Evolutionary conservation across 2,113 vertebrate genomes (phyloP).

Genomic region (Phodopus roborovskii): DNA sequence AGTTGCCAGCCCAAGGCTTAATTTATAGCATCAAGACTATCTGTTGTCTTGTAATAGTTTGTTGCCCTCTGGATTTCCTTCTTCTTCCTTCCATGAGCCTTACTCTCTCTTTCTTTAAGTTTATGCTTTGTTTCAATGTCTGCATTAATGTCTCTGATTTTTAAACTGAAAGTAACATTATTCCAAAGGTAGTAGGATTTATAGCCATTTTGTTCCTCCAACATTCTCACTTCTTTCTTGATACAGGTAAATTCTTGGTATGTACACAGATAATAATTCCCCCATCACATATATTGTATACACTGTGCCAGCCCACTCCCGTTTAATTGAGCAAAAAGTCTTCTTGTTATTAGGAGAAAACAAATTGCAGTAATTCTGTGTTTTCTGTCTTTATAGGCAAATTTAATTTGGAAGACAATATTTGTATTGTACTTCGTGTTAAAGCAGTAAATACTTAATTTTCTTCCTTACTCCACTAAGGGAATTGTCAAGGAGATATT

Average conservation of each 20-base stretch:
- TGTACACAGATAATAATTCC: conserved; percentile 96
- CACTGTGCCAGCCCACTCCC: conserved; percentile 98
- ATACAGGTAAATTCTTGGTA: conserved; percentile 96
- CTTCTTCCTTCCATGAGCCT: conserved; percentile 96
- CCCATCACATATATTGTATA: conserved; percentile 94
- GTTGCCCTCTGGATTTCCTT: conserved; percentile 93
- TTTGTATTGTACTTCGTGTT: neutral
- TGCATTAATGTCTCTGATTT: conserved; percentile 95
- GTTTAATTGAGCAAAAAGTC: conserved; percentile 96
- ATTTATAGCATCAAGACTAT: conserved; percentile 89
- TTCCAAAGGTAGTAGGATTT: conserved; percentile 96
- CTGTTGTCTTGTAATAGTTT: conserved; percentile 98
- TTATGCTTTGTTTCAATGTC: conserved; percentile 96
- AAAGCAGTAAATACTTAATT: neutral
- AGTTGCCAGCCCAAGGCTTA: conserved; percentile 86
- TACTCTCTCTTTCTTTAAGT: conserved; percentile 95
- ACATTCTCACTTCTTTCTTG: conserved; percentile 97
- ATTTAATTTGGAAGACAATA: neutral
- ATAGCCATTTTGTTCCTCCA: conserved; percentile 95
- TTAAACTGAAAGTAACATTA: conserved; percentile 96
- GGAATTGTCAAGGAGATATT: neutral
- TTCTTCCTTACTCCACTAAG: neutral
- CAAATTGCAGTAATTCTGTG: neutral
- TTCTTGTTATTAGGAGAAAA: conserved; percentile 95
- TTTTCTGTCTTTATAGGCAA: neutral